Evolutionary conservation across 2,113 vertebrate genomes (phyloP), one percentile per base, ranked within the genome.

Genomic region (Epinephelus lanceolatus): DNA sequence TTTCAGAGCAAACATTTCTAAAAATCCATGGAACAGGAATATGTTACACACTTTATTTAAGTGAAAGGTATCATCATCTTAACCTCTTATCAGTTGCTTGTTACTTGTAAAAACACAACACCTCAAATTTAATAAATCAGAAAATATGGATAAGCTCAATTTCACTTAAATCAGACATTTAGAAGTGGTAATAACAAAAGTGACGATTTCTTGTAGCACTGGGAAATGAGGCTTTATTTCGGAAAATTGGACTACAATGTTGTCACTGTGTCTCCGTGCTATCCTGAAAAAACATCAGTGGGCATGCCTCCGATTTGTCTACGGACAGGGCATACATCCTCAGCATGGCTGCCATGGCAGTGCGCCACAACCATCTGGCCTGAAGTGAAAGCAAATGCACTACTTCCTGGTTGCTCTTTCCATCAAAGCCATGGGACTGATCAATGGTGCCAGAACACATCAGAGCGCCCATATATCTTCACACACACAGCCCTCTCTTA

Each of bases 341-440:
- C 42, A 11, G 42, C 23, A 19, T 91, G 81, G 70, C 69, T 42
- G 40, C 40, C 40, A 42, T 42, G 40, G 40, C 40, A 42, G 40
- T 42, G 10, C 10, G 40, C 40, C 40, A 42, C 42, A 45, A 45
- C 42, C 42, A 45, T 45, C 42, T 45, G 19, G 56, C 30, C 85
- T 80, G 30, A 70, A 78, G 78, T 80, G 79, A 81, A 89, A 82
- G 87, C 68, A 76, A 57, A 83, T 61, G 74, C 76, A 42, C 2
- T 10, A 2, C 42, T 12, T 45, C 42, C 8, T 72, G 68, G 60
- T 66, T 66, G 62, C 18, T 49, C 76, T 78, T 81, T 72, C 69
- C 70, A 65, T 71, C 23, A 60, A 57, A 52, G 70, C 71, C 45
- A 55, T 33, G 33, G 78, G 71, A 71, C 33, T 55, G 47, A 77